Percentiles rank a stretch among this genome's conserved stretches.
These are phyloP conservation scores for Dolichoris vasculosae DNA, from an alignment of 1,140 invertebrate genomes.

Conservation along the genomic window DNA sequence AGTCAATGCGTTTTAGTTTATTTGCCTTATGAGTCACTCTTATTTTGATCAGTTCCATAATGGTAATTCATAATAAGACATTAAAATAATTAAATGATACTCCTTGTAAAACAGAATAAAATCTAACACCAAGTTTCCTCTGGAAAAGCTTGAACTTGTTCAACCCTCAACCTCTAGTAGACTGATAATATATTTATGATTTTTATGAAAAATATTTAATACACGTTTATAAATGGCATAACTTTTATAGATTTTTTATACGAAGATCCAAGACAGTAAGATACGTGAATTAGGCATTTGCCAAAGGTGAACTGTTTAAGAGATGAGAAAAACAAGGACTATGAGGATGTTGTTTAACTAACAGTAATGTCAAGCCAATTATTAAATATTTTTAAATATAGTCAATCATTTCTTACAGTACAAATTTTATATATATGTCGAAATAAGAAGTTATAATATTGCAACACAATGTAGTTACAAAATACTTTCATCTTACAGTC, in stretches of 20 bases:
- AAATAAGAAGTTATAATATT: no score
- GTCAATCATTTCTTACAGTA: no score
- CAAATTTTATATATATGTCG: no score
- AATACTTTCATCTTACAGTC: no score
- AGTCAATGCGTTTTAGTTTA: no score
- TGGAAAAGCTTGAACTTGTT: not conserved
- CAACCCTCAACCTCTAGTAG: not conserved
- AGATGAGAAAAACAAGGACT: not conserved
- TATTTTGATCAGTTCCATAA: no score
- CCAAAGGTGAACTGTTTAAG: conserved; percentile 36
- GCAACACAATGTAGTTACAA: no score
- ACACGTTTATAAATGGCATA: not conserved
- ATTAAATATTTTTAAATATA: no score
- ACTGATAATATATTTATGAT: not conserved
- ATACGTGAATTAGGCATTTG: conserved; percentile 42
- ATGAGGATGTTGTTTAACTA: conserved; percentile 30
- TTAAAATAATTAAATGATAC: no score
- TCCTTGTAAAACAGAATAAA: no score
- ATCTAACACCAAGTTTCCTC: not conserved
- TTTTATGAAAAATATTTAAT: not conserved
- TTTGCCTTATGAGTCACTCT: no score
- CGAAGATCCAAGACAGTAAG: not conserved
- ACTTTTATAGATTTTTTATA: not conserved
- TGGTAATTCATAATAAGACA: no score
- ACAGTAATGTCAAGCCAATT: conserved; percentile 44